A percentile compares a stretch with the other conserved stretches of the same genome.
phyloP scores from a whole-genome alignment of 2,797 vertebrate genomes.

The Anguilla pacifica region DNA sequence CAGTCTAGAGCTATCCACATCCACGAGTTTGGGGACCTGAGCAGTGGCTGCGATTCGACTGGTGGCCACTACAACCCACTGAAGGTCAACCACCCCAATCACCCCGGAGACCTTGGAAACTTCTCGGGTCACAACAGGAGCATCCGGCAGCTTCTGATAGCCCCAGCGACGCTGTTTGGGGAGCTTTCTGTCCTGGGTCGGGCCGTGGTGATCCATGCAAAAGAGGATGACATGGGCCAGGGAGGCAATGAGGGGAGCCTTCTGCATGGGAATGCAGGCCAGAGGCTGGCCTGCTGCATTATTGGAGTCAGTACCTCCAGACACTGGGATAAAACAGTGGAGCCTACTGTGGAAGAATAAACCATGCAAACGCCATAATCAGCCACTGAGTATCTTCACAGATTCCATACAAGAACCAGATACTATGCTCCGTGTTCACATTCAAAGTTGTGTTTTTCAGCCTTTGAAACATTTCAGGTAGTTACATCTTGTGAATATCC shows the following conservation, averaged over 20 bases:
- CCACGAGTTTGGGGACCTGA: conserved; percentile 87
- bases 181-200: conserved; percentile 77
- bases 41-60: conserved; percentile 79
- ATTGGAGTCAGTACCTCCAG: conserved; percentile 72
- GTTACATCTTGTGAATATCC: background rate
- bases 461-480: background rate
- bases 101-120: conserved; percentile 95
- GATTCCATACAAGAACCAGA: background rate
- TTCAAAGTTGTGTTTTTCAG: background rate
- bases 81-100: conserved; percentile 75
- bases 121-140: conserved; percentile 76
- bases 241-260: conserved; percentile 83
- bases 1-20: conserved; percentile 83
- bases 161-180: conserved; percentile 76
- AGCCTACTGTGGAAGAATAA: background rate
- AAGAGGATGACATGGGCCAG: conserved; percentile 84
- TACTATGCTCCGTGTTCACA: background rate
- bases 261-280: conserved; percentile 87
- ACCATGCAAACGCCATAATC: background rate
- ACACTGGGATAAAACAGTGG: conserved; percentile 68
- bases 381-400: background rate
- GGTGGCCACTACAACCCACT: conserved; percentile 88
- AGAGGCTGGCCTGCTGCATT: conserved; percentile 86
- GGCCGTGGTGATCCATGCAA: conserved; percentile 85
- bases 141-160: conserved; percentile 60